phyloP scores from a whole-genome alignment of 2,113 vertebrate species.

The human (Homo sapiens) region DNA sequence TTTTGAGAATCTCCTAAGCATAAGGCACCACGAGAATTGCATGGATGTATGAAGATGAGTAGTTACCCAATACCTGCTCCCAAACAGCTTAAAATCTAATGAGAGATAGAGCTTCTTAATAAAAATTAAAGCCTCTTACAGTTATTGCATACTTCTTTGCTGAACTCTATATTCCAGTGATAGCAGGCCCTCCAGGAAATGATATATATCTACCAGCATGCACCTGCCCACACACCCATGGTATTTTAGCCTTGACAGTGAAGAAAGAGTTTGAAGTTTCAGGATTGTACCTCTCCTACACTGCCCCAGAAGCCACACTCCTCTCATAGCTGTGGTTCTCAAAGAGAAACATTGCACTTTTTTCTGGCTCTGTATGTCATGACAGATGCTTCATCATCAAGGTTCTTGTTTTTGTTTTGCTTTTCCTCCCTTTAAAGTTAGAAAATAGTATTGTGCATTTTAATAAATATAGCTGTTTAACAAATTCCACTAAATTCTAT shows the following conservation, averaged over 20 bases:
- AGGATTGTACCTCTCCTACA: rapidly evolving
- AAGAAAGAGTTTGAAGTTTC: neutral
- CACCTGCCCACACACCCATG: neutral
- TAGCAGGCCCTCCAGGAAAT: neutral
- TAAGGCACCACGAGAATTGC: neutral
- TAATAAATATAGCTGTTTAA: neutral
- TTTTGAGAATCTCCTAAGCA: neutral
- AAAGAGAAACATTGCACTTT: rapidly evolving
- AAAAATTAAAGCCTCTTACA: neutral
- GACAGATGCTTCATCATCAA: neutral
- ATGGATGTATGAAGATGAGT: neutral
- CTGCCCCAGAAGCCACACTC: rapidly evolving
- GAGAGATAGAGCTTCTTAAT: neutral
- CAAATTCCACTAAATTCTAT: neutral
- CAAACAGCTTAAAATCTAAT: neutral
- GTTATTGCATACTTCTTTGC: neutral
- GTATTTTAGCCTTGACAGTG: neutral
- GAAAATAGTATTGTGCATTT: neutral
- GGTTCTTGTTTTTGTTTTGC: neutral
- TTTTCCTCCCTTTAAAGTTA: neutral
- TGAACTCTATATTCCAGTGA: neutral
- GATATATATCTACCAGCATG: too few species aligned
- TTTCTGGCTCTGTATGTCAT: neutral
- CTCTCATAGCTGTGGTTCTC: neutral
- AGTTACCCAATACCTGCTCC: neutral